Evolutionary conservation across 2,888 invertebrate genomes (phyloP), one percentile per base, ranked within the genome.

Genomic region (Griposia aprilina): DNA sequence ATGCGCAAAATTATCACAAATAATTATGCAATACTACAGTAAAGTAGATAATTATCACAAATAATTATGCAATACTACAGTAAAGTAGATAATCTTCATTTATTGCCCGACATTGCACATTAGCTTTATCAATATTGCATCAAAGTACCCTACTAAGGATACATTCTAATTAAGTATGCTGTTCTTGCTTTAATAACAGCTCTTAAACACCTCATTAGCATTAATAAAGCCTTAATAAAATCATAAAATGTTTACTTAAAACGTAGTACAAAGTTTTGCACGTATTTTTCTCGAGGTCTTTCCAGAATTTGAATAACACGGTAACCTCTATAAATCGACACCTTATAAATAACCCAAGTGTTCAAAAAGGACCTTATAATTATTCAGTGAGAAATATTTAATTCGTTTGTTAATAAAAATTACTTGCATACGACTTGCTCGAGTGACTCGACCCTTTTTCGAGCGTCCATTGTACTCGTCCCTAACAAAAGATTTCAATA

Each of bases 91-190:
- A 57, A 85, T 71, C 75, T 81, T 69, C n/a, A 69, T 60, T 75
- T 81, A 81, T 52, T 57, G 20, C 59, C 65, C 63, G 6, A 26
- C 26, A 63, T 15, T 45, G 60, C 55, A 65, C 60, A 82, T 83
- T 86, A 85, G 17, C 65, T 62, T 83, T 85, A 83, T 83, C 83
- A 85, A 86, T 62, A 83, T 62, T 73, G 76, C 82, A 83, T 83
- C 86, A 83, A 83, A 82, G 52, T 72, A 41, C 70, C n/a, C 62
- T 60, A 86, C 72, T 72, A 73, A n/a, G 50, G 48, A n/a, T 36
- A 63, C 2, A 55, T 72, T 60, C 11, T 72, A 45, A 85, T 75
- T 85, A 81, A 75, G 59, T 63, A 57, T 45, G 67, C 23, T 68
- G 52, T 72, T 75, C 15, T 75, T 60, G 59, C 59, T 30, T 6